Evolutionary conservation across 2,888 invertebrate species (phyloP).

Genomic region (Brachycybe producta): DNA sequence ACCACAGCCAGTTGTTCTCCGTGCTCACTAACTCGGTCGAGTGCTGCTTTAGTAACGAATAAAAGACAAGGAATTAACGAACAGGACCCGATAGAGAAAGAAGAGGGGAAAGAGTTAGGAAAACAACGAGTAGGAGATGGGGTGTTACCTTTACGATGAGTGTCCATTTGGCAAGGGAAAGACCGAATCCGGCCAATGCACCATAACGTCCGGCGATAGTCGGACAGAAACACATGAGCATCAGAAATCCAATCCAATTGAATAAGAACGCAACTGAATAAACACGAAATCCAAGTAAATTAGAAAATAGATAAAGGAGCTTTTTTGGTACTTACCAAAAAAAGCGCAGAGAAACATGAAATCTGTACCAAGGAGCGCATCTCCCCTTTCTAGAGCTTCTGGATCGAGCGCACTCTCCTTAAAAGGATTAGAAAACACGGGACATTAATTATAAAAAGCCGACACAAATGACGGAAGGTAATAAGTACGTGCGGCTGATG

Average conservation of each 20-base stretch:
- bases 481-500: conserved; percentile 16
- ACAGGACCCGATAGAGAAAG: background rate
- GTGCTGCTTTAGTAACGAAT: conserved; percentile 36
- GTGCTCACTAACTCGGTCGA: conserved; percentile 73
- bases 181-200: conserved; percentile 79
- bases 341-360: conserved; percentile 87
- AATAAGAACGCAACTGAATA: conserved; percentile 78
- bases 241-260: conserved; percentile 88
- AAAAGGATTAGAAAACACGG: conserved; percentile 45
- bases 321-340: conserved; percentile 51
- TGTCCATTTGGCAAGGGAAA: conserved; percentile 89
- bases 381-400: conserved; percentile 59
- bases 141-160: conserved; percentile 63
- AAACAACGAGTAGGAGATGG: conserved; percentile 5
- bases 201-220: conserved; percentile 88
- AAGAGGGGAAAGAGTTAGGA: background rate
- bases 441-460: conserved; percentile 8
- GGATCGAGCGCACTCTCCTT: conserved; percentile 58
- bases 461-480: background rate
- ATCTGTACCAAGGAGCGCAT: conserved; percentile 75
- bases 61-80: background rate
- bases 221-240: conserved; percentile 85
- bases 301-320: background rate
- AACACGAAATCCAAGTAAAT: conserved; percentile 12
- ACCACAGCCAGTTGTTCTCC: conserved; percentile 84